These are phyloP conservation scores for Pristionchus exspectatus DNA, from an alignment of 2,888 invertebrate species.

Conservation along the genomic window DNA sequence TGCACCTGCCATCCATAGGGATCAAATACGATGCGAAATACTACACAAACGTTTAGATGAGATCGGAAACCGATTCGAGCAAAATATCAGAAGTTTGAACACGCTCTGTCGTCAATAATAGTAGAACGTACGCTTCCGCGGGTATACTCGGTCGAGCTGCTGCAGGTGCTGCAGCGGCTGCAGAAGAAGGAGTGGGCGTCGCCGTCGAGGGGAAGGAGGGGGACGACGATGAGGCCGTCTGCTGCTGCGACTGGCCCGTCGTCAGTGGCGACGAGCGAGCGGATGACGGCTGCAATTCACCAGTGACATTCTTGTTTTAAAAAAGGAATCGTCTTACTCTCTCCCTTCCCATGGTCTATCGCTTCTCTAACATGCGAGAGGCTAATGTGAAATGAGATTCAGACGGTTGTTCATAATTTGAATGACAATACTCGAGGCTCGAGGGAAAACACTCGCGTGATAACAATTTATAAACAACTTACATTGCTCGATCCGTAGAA, in stretches of 20 bases:
- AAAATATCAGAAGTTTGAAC: too few species aligned
- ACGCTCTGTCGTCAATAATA: too few species aligned
- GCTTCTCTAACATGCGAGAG: too few species aligned
- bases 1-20: too few species aligned
- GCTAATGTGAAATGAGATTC: too few species aligned
- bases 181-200: neutral
- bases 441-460: neutral
- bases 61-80: too few species aligned
- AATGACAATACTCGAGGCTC: too few species aligned
- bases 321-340: too few species aligned
- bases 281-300: conserved; percentile 22
- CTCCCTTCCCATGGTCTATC: too few species aligned
- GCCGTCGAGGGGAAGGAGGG: neutral
- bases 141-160: neutral
- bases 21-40: too few species aligned
- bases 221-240: neutral
- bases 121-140: conserved; percentile 50
- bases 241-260: neutral
- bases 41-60: conserved; percentile 3
- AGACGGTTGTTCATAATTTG: too few species aligned
- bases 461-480: neutral
- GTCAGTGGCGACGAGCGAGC: conserved; percentile 30
- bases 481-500: conserved; percentile 55
- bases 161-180: neutral
- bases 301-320: too few species aligned